phyloP scores from a whole-genome alignment of 2,888 invertebrate species.

The Synanthedon vespiformis region DNA sequence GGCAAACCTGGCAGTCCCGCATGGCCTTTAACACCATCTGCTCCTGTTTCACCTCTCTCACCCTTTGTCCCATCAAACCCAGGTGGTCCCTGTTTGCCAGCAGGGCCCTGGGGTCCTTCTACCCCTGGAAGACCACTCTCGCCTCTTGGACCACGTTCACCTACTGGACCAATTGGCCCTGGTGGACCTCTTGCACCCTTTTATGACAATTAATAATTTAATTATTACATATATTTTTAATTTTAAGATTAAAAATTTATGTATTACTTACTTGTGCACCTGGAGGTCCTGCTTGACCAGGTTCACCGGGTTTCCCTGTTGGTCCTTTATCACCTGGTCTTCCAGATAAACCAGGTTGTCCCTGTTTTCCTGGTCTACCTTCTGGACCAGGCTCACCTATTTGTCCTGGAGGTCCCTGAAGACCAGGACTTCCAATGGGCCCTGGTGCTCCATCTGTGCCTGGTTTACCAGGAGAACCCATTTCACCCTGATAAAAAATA shows the following conservation, averaged over 20 bases:
- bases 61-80: slow-evolving; percentile 81
- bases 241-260: not conserved
- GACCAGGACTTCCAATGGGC: slow-evolving; percentile 73
- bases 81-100: slow-evolving; percentile 82
- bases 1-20: slow-evolving; percentile 86
- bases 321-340: slow-evolving; percentile 84
- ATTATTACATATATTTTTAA: not conserved
- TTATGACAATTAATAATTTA: not conserved
- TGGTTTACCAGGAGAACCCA: slow-evolving; percentile 78
- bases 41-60: slow-evolving; percentile 72
- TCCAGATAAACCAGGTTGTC: slow-evolving; percentile 78
- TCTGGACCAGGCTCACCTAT: slow-evolving; percentile 71
- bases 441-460: slow-evolving; percentile 82
- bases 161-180: slow-evolving; percentile 77
- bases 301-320: slow-evolving; percentile 72
- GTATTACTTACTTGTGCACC: slow-evolving; percentile 73
- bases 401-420: slow-evolving; percentile 75
- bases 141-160: slow-evolving; percentile 79
- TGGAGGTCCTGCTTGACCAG: slow-evolving; percentile 75
- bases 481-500: slow-evolving; percentile 69
- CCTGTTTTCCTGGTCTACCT: slow-evolving; percentile 76
- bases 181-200: slow-evolving; percentile 76
- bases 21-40: slow-evolving; percentile 84
- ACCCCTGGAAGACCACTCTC: slow-evolving; percentile 81
- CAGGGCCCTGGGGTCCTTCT: slow-evolving; percentile 80